Conservation (phyloP, 92 coral and sea anemone species). For the Epizoanthus rinbou region DNA sequence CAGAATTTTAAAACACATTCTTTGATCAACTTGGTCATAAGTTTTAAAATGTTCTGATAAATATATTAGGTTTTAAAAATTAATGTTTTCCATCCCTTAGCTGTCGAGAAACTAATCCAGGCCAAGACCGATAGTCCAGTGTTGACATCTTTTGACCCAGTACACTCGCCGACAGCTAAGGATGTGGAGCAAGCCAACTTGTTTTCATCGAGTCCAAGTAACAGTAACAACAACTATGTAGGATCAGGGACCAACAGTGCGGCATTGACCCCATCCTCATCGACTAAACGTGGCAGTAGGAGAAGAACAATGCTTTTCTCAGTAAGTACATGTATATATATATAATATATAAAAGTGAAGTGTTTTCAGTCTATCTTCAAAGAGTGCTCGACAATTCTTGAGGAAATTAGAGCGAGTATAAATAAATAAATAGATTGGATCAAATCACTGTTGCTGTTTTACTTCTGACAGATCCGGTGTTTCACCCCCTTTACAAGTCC, state of each 20-base stretch:
- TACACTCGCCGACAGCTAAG: conserved; percentile 79
- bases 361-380: too few species aligned
- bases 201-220: conserved; percentile 62
- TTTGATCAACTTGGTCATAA: not conserved
- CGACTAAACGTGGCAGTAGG: conserved; percentile 78
- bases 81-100: conserved; percentile 43
- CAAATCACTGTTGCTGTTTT: too few species aligned
- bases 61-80: too few species aligned
- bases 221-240: conserved; percentile 50
- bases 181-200: conserved; percentile 66
- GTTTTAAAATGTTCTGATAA: not conserved
- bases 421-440: too few species aligned
- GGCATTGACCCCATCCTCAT: conserved; percentile 86
- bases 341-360: not conserved
- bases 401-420: too few species aligned
- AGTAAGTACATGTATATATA: conserved; percentile 63
- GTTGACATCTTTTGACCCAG: conserved; percentile 86
- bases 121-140: conserved; percentile 88
- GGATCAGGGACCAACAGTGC: conserved; percentile 78
- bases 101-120: conserved; percentile 92
- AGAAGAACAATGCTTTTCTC: conserved; percentile 93
- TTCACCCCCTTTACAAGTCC: too few species aligned
- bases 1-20: not conserved
- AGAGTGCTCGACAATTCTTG: too few species aligned
- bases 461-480: too few species aligned